Percentiles rank a stretch among this genome's conserved stretches.
phyloP scores from a whole-genome alignment of 2,113 vertebrate genomes.

The Melanerpes formicivorus region DNA sequence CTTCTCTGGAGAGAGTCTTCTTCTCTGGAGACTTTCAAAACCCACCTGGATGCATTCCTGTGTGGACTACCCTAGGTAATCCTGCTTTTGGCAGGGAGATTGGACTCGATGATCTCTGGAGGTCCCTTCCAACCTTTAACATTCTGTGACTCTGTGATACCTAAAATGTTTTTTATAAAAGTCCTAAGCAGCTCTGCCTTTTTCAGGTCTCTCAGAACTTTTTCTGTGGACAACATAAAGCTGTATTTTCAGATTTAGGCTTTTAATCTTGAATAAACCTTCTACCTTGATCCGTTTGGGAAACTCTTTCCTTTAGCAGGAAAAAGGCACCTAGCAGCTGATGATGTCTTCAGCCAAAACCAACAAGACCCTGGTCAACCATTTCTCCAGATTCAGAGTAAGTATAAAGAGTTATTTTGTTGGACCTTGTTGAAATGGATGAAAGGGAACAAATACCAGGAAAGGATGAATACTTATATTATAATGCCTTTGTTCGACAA shows the following conservation, averaged over 20 bases:
- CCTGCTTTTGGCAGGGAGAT: too few relatives aligned
- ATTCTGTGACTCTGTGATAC: neutral
- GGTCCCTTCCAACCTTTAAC: too few relatives aligned
- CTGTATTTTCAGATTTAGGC: slow-evolving; percentile 16
- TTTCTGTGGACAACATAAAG: neutral
- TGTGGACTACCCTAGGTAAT: too few relatives aligned
- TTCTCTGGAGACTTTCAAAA: too few relatives aligned
- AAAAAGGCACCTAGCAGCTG: slow-evolving; percentile 63
- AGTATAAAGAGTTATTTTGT: slow-evolving; percentile 34
- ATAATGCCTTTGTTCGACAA: neutral
- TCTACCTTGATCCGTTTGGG: slow-evolving; percentile 69
- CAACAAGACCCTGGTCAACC: slow-evolving; percentile 20
- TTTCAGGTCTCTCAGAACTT: neutral
- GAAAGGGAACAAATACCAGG: neutral
- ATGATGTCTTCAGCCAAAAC: slow-evolving; percentile 60
- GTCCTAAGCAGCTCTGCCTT: neutral
- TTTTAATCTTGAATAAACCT: slow-evolving; percentile 71
- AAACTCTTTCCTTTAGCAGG: slow-evolving; percentile 70
- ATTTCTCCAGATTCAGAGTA: slow-evolving; percentile 44
- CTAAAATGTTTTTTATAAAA: neutral
- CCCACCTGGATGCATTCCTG: too few relatives aligned
- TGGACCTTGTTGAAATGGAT: neutral
- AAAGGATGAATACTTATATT: neutral
- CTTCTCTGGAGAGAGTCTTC: too few relatives aligned
- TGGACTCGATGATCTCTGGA: too few relatives aligned